These are phyloP conservation scores for Burhinus oedicnemus DNA, from an alignment of 2,113 vertebrate species.

Conservation along the genomic window DNA sequence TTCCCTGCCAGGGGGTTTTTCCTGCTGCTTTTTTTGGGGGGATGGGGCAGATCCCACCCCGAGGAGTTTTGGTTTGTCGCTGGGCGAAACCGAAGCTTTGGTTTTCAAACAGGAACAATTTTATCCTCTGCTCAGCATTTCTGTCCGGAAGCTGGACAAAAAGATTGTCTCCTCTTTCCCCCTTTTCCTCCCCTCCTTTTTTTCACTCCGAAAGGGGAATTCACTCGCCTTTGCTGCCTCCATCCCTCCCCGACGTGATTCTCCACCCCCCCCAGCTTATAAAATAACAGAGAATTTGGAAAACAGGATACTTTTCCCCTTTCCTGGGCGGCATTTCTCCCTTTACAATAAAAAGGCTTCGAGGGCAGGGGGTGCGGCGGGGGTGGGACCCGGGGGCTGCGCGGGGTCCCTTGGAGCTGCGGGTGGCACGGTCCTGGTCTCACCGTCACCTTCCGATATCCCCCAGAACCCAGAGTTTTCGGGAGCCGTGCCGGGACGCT, in stretches of 20 bases:
- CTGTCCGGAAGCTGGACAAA: not conserved
- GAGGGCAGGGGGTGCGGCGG: not conserved
- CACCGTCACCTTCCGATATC: not conserved
- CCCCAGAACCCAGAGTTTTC: not conserved
- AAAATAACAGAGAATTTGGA: not conserved
- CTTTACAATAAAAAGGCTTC: not conserved
- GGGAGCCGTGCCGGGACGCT: too few relatives aligned
- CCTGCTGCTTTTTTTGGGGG: not conserved
- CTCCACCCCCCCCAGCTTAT: not conserved
- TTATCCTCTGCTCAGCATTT: not conserved
- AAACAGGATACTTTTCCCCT: not conserved
- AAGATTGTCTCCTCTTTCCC: not conserved
- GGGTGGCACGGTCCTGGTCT: not conserved
- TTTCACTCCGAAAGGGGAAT: not conserved
- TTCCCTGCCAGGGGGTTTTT: not conserved
- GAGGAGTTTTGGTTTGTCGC: not conserved
- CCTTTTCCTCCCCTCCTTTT: not conserved
- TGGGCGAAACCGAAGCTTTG: not conserved
- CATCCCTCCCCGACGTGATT: not conserved
- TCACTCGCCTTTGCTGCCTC: not conserved
- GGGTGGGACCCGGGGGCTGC: not conserved
- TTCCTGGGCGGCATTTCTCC: not conserved
- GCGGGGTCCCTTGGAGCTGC: not conserved
- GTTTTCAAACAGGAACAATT: not conserved
- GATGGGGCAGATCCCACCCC: not conserved